Percentiles rank a stretch among this genome's conserved stretches.
These are phyloP conservation scores for Pseudococcus longispinus DNA, from an alignment of 2,888 invertebrate species.

Conservation along the genomic window DNA sequence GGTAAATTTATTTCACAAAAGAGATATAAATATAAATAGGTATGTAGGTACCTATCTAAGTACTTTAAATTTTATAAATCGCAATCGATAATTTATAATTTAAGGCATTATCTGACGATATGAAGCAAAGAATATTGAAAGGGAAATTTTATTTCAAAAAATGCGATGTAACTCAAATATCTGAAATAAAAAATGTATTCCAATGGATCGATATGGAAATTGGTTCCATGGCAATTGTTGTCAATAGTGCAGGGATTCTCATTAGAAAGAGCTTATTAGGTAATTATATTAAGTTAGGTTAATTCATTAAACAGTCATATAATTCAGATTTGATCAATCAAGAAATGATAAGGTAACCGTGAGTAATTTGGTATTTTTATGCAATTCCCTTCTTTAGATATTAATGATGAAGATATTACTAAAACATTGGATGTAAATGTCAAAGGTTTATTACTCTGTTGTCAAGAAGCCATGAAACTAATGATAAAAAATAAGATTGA, in stretches of 20 bases:
- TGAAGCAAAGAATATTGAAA: neutral
- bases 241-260: slow-evolving; percentile 41
- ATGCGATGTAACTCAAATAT: slow-evolving; percentile 33
- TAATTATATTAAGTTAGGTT: neutral
- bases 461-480: slow-evolving; percentile 21
- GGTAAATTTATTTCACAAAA: no score
- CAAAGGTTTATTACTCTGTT: slow-evolving; percentile 37
- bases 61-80: neutral
- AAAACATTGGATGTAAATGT: slow-evolving; percentile 47
- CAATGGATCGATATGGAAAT: slow-evolving; percentile 2
- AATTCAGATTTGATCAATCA: no score
- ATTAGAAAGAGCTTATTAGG: slow-evolving; percentile 35
- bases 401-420: neutral
- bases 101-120: neutral
- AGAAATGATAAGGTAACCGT: neutral
- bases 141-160: slow-evolving; percentile 31
- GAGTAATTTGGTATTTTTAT: no score
- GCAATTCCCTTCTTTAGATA: slow-evolving; percentile 7
- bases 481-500: slow-evolving; percentile 39
- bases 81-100: neutral
- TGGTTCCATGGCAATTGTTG: slow-evolving; percentile 9
- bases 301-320: neutral
- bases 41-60: neutral
- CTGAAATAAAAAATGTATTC: slow-evolving; percentile 1
- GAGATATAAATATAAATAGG: no score